Base-by-base conservation (phyloP, 2,888 invertebrate genomes). In the Caenorhabditis wallacei region DNA sequence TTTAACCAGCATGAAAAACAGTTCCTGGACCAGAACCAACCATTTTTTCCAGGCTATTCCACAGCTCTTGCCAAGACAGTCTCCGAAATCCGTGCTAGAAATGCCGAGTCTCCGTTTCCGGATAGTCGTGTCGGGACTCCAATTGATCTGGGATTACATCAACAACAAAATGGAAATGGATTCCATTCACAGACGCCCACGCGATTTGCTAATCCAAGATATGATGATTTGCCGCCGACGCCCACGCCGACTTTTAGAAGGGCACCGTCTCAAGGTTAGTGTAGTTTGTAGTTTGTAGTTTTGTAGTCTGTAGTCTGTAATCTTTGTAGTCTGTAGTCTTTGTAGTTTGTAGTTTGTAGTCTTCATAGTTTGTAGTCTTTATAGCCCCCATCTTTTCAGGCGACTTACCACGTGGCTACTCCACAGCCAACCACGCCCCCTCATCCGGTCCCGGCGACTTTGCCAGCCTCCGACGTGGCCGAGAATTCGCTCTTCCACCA, bases 41-140 rank as follows among this genome's bases (percentile, higher is more conserved):
- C n/a, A n/a, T n/a, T n/a, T n/a, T 63, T 59, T 80, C 10, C 57
- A 81, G 79, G 57, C 51, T 82, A 68, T 51, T 75, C 80, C n/a
- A 87, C 87, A 0, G 85, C 87, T 8, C 81, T 87, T 1, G 87
- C 84, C 11, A 84, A 85, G 48, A 83, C 87, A 0, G 80, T 86
- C 10, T 85, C 87, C 0, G 87, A 87, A 22, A 85, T 87, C 35
- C 82, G 82, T 18, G 86, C 87, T 3, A 30, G 84, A 53, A 87
- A 87, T 54, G 63, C 84, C 20, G 87, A 87, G 24, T 85, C 85
- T 2, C 87, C 87, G 30, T 79, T 84, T 26, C 87, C 87, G 16
- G 75, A 80, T 35, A 83, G 81, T 63, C 84, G 87, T 18, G 81
- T 83, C 11, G 82, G 82, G 1, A 87, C 87, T 0, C 87, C 87